A percentile compares a stretch with the other conserved stretches of the same genome.
These are phyloP conservation scores for Microplitis manilae DNA, from an alignment of 2,888 invertebrate genomes.

Conservation along the genomic window DNA sequence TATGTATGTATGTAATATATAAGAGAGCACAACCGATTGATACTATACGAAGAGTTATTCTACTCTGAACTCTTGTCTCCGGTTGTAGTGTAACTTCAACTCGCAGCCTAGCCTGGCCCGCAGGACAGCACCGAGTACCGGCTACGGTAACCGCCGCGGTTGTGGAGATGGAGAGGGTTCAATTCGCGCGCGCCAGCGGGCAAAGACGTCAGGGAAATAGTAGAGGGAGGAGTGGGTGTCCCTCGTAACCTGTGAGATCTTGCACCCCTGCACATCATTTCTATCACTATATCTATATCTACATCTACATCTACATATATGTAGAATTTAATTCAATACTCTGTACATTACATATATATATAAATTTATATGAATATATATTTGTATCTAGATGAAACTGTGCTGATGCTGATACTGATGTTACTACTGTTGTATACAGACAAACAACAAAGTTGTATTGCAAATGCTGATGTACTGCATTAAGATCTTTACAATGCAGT, in stretches of 20 bases:
- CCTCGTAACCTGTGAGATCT: slow-evolving; percentile 43
- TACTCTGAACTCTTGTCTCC: slow-evolving; percentile 29
- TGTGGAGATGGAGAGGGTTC: slow-evolving; percentile 46
- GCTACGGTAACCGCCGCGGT: slow-evolving; percentile 39
- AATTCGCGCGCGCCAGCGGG: slow-evolving; percentile 37
- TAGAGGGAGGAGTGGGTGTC: slow-evolving; percentile 40
- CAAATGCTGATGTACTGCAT: no score
- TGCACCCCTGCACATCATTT: slow-evolving; percentile 18
- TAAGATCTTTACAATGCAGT: no score
- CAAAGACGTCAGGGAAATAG: slow-evolving; percentile 33
- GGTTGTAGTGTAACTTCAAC: slow-evolving; percentile 34
- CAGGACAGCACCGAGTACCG: slow-evolving; percentile 56
- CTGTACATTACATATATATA: no score
- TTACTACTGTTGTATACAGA: no score
- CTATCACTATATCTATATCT: background rate
- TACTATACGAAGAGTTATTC: slow-evolving; percentile 57
- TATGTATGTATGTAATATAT: slow-evolving; percentile 35
- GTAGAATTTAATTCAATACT: no score
- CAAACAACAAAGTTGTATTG: no score
- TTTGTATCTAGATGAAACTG: no score
- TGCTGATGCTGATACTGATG: no score
- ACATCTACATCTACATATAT: no score
- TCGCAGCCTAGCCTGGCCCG: slow-evolving; percentile 55
- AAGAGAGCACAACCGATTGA: slow-evolving; percentile 36
- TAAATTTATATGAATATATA: no score